Percentiles rank a stretch among this genome's conserved stretches.
phyloP scores from a whole-genome alignment of 2,113 vertebrate species.

The Stegastes partitus region DNA sequence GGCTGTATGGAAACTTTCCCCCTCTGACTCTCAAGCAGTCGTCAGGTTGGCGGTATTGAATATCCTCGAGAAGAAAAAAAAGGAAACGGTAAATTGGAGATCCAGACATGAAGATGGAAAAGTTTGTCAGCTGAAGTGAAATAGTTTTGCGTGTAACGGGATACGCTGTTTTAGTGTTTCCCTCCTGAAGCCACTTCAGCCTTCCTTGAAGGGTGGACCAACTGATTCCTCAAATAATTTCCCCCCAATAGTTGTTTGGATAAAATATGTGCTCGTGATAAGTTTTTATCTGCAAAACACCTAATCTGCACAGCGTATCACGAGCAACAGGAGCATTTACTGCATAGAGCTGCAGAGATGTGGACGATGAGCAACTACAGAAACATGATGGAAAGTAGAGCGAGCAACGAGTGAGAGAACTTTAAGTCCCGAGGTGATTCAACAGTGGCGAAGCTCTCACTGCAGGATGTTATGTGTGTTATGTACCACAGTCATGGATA shows the following conservation, averaged over 20 bases:
- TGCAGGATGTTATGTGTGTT: slow-evolving; percentile 26
- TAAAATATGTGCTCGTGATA: not conserved
- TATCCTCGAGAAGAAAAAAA: slow-evolving; percentile 75
- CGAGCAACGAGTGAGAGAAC: not conserved
- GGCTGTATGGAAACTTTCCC: slow-evolving; percentile 83
- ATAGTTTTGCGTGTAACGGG: slow-evolving; percentile 68
- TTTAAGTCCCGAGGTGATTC: not conserved
- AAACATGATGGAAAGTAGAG: not conserved
- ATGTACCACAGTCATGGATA: slow-evolving; percentile 43
- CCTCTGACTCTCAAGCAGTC: slow-evolving; percentile 55
- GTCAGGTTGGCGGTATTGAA: slow-evolving; percentile 77
- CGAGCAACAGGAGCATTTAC: not conserved
- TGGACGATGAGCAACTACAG: slow-evolving; percentile 13
- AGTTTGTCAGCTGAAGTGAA: slow-evolving; percentile 75
- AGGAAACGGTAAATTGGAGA: slow-evolving; percentile 80
- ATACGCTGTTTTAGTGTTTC: slow-evolving; percentile 59
- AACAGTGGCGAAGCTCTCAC: not conserved
- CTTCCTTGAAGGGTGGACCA: slow-evolving; percentile 42
- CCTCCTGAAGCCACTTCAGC: slow-evolving; percentile 58
- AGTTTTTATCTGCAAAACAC: not conserved
- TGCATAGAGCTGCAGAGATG: not conserved
- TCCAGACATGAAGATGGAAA: slow-evolving; percentile 84
- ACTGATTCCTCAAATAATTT: slow-evolving; percentile 27
- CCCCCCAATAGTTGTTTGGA: slow-evolving; percentile 16
- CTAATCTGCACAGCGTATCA: not conserved